phyloP scores from a whole-genome alignment of 2,888 invertebrate genomes.

The Nycteola revayana region DNA sequence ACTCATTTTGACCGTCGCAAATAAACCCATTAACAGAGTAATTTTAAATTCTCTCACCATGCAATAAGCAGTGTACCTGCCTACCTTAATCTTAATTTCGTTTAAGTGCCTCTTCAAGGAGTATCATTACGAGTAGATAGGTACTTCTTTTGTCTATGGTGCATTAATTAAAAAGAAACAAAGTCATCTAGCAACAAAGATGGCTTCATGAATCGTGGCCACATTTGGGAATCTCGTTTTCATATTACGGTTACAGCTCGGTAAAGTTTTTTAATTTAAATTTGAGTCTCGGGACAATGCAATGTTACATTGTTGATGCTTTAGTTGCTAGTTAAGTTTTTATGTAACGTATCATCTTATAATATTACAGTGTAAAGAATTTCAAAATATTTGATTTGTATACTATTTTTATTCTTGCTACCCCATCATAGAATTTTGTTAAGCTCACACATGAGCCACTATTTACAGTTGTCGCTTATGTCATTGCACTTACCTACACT shows the following conservation, averaged over 20 bases:
- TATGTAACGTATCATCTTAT: no score
- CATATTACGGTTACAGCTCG: conserved; percentile 35
- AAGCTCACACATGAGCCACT: no score
- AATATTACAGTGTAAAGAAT: no score
- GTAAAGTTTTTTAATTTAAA: conserved; percentile 50
- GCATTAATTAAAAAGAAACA: conserved; percentile 24
- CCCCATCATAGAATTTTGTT: no score
- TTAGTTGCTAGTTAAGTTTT: conserved; percentile 27
- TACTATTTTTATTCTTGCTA: no score
- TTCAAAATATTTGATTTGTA: no score
- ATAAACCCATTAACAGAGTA: conserved; percentile 2
- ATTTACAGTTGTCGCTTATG: no score
- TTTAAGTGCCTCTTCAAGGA: conserved; percentile 2
- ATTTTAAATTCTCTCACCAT: conserved; percentile 3
- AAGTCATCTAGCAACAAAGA: conserved; percentile 29
- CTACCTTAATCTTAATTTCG: conserved; percentile 8
- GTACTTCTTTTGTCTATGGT: conserved; percentile 9
- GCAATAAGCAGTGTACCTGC: conserved; percentile 4
- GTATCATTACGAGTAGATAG: conserved; percentile 10
- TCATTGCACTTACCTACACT: no score
- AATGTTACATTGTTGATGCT: conserved; percentile 28
- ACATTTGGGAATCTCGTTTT: conserved; percentile 32
- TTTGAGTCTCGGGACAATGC: conserved; percentile 36
- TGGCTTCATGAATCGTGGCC: conserved; percentile 23
- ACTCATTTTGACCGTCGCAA: conserved; percentile 3